Conservation (phyloP, 2,888 invertebrate genomes). For the Pilophorus perplexus region DNA sequence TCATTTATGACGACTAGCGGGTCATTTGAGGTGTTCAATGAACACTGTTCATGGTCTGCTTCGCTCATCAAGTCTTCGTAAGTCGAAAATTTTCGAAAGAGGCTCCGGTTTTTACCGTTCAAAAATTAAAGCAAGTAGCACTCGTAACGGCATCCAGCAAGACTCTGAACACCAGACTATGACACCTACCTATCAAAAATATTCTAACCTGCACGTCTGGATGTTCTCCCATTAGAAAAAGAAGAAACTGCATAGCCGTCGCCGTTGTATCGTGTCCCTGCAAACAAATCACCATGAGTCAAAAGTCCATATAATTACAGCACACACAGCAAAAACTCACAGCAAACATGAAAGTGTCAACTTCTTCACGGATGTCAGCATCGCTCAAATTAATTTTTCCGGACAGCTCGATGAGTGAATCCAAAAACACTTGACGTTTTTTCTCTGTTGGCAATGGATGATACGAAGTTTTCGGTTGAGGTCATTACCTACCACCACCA, state of each 20-base stretch:
- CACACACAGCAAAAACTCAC: constrained; percentile 46
- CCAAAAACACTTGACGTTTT: constrained; percentile 22
- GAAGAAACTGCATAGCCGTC: constrained; percentile 56
- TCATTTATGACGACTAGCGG: too few relatives aligned
- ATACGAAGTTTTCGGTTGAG: background rate
- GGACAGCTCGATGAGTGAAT: constrained; percentile 14
- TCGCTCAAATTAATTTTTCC: constrained; percentile 29
- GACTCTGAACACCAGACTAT: too few relatives aligned
- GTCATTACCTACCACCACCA: background rate
- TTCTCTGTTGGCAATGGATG: constrained; percentile 4
- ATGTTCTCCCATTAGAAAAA: constrained; percentile 55
- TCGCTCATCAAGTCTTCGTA: too few relatives aligned
- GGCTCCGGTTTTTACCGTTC: too few relatives aligned
- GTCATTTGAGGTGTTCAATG: too few relatives aligned
- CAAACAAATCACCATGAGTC: constrained; percentile 42
- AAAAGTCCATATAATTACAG: too few relatives aligned
- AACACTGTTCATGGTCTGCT: too few relatives aligned
- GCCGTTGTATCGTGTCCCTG: constrained; percentile 57
- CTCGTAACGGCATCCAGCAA: too few relatives aligned
- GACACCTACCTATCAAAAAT: too few relatives aligned
- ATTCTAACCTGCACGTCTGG: constrained; percentile 52
- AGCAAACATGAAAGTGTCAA: constrained; percentile 46
- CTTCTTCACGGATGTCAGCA: constrained; percentile 47
- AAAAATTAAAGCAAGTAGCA: too few relatives aligned
- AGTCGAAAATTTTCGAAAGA: too few relatives aligned